Conservation (phyloP, 2,113 vertebrate genomes). For the Sporophila hypoxantha region DNA sequence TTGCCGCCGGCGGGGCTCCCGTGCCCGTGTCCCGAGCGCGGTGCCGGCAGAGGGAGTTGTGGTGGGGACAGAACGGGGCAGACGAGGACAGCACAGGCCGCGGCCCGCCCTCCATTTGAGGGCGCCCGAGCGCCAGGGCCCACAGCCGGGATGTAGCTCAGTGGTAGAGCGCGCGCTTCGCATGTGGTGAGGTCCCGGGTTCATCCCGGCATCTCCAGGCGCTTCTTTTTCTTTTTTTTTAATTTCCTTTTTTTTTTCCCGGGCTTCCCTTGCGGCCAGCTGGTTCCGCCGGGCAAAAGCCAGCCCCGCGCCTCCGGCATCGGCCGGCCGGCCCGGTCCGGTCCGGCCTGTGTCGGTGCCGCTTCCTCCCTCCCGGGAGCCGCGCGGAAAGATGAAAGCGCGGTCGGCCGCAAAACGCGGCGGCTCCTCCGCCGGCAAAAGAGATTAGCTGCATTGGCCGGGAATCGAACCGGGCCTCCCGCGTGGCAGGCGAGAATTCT, state of each 20-base stretch:
- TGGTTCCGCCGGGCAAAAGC: rapidly evolving
- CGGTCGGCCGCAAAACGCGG: background rate
- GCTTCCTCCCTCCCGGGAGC: rapidly evolving
- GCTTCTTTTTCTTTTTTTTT: rapidly evolving
- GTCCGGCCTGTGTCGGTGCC: rapidly evolving
- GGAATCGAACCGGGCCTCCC: slow-evolving; percentile 22
- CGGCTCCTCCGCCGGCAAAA: background rate
- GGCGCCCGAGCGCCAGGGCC: rapidly evolving
- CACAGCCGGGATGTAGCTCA: slow-evolving; percentile 59
- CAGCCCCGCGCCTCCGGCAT: rapidly evolving
- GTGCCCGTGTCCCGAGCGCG: background rate
- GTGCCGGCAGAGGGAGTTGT: background rate
- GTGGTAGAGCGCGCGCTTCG: slow-evolving; percentile 71
- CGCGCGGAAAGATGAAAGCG: background rate
- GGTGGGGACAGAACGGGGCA: background rate
- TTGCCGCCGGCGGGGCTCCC: background rate
- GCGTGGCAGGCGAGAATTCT: slow-evolving; percentile 54
- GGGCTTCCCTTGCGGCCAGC: background rate
- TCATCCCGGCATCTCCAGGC: slow-evolving; percentile 77
- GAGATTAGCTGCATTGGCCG: rapidly evolving
- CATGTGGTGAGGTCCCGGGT: slow-evolving; percentile 75
- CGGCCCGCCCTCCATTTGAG: rapidly evolving
- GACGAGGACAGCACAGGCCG: background rate
- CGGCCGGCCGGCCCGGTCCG: no score
- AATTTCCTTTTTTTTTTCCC: rapidly evolving